Evolutionary conservation across 2,113 vertebrate genomes (phyloP).

Genomic region (Sander lucioperca): DNA sequence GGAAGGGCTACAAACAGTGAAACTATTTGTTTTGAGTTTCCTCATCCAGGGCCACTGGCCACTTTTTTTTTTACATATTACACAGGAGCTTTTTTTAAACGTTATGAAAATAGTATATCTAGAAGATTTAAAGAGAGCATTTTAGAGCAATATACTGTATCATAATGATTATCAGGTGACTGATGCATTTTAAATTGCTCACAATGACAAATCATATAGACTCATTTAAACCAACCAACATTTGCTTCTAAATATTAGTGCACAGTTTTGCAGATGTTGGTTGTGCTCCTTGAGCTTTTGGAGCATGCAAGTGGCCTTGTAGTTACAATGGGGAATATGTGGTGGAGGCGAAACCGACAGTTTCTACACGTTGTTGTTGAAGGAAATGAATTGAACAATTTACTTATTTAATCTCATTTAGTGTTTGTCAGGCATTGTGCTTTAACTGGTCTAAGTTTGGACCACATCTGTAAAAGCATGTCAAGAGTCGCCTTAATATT

Average conservation of each 20-base stretch:
- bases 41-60: neutral
- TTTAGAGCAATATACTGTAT: neutral
- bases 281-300: neutral
- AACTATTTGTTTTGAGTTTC: conserved; percentile 32
- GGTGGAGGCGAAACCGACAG: neutral
- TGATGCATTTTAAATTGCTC: neutral
- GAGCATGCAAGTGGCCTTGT: conserved; percentile 8
- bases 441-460: neutral
- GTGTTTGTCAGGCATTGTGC: neutral
- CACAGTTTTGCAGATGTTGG: conserved; percentile 4
- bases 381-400: neutral
- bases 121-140: neutral
- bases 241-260: conserved; percentile 1
- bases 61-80: neutral
- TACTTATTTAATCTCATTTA: neutral
- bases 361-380: neutral
- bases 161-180: neutral
- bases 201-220: neutral
- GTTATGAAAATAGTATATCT: neutral
- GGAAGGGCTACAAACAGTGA: conserved; percentile 9
- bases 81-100: neutral
- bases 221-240: neutral
- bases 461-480: neutral
- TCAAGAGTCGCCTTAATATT: neutral
- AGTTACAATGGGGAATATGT: neutral